Conservation (phyloP, 2,113 vertebrate genomes). For the Lepus timidus region DNA sequence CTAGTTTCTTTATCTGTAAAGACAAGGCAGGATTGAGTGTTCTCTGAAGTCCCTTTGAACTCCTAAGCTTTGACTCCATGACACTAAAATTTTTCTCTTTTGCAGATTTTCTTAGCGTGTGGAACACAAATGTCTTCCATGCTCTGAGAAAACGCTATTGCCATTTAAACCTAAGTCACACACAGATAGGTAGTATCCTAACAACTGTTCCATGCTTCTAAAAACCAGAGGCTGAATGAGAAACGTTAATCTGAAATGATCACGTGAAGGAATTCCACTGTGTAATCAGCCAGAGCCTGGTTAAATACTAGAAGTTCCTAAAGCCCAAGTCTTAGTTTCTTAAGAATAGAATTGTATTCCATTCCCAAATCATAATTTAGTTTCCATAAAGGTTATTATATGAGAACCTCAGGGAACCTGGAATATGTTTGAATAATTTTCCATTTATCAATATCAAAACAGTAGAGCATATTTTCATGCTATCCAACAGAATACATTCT, state of each 20-base stretch:
- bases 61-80: not conserved
- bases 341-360: not conserved
- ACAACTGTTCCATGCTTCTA: conserved; percentile 10
- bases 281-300: not conserved
- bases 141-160: conserved; percentile 5
- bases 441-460: conserved; percentile 50
- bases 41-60: not conserved
- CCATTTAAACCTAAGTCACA: conserved; percentile 1
- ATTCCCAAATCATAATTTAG: conserved; percentile 21
- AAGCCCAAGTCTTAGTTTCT: not conserved
- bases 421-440: not conserved
- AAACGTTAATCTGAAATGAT: conserved; percentile 14
- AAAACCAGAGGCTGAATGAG: not conserved
- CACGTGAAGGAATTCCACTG: not conserved
- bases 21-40: not conserved
- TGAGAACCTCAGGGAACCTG: conserved; percentile 1
- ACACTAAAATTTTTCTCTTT: not conserved
- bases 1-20: conserved; percentile 34
- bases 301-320: not conserved
- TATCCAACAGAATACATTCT: conserved; percentile 17
- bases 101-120: not conserved
- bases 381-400: conserved; percentile 19
- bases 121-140: conserved; percentile 22
- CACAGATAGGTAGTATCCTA: not conserved
- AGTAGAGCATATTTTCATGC: not conserved